Evolutionary conservation across 2,888 invertebrate genomes (phyloP), one percentile per base, ranked within the genome.

Genomic region (Allolobophora icterica): DNA sequence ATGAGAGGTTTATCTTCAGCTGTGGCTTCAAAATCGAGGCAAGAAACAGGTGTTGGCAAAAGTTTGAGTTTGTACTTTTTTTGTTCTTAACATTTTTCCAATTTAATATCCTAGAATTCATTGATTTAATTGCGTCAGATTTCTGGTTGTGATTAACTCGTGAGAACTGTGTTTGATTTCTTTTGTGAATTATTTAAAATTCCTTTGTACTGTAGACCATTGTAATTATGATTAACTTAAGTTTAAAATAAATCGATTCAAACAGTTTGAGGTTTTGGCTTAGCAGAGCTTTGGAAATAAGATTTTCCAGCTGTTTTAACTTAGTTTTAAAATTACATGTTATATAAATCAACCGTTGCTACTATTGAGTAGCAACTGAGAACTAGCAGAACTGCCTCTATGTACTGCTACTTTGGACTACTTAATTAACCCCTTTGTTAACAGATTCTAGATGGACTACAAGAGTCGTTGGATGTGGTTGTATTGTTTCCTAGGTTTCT

Each of bases 171-270:
- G 30, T 71, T 71, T 71, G 30, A n/a, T 30, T n/a, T 71, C 8
- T 71, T n/a, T n/a, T n/a, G n/a, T 71, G 8, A 71, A n/a, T 71
- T 71, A 71, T 30, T 71, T 71, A 71, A 71, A n/a, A 71, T 71
- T 71, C 71, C 71, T 71, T 8, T 71, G 71, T 71, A n/a, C 52
- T 21, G 52, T 52, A 52, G 52, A 52, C 52, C 21, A 24, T 52
- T 52, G 52, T 52, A n/a, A 71, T 30, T 71, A 71, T 71, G 71
- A n/a, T 71, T 71, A 71, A 71, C 71, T 71, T 71, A n/a, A n/a
- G n/a, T 71, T 71, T 71, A n/a, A 52, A 71, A 71, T n/a, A 71
- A 71, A n/a, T 71, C n/a, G 8, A 71, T n/a, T 71, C n/a, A 71
- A 71, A 71, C 24, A 24, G 52, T n/a, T 52, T 71, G 71, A 71